A percentile compares a stretch with the other conserved stretches of the same genome.
Evolutionary conservation across 2,113 vertebrate genomes (phyloP).

Genomic region (Physeter macrocephalus): DNA sequence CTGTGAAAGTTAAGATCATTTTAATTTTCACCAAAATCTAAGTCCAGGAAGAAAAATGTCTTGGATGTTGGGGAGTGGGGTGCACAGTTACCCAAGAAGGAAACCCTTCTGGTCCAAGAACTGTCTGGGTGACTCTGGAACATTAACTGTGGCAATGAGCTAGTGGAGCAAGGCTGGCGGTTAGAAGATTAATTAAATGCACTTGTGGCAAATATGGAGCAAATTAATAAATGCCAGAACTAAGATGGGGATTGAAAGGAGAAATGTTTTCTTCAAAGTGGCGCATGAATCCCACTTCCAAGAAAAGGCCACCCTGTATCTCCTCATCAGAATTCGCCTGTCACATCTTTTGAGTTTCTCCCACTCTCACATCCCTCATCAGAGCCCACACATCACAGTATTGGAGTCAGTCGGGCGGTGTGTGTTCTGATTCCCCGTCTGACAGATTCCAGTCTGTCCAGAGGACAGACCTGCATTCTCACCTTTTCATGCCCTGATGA

Average conservation of each 20-base stretch:
- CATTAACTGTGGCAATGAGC: neutral
- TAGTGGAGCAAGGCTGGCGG: neutral
- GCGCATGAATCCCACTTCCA: neutral
- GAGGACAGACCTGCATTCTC: neutral
- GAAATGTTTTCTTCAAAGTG: neutral
- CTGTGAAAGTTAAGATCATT: neutral
- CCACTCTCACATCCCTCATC: too few species aligned
- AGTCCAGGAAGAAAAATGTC: neutral
- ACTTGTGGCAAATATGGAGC: neutral
- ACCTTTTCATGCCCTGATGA: too few species aligned
- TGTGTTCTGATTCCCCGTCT: rapidly evolving
- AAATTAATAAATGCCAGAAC: neutral
- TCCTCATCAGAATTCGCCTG: neutral
- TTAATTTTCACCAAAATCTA: neutral
- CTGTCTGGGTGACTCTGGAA: neutral
- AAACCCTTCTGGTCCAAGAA: neutral
- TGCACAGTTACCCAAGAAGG: neutral
- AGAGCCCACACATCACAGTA: neutral
- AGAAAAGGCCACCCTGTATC: neutral
- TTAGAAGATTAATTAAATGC: neutral
- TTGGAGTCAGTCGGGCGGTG: neutral
- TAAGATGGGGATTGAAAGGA: neutral
- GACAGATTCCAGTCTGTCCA: neutral
- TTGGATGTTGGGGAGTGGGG: neutral
- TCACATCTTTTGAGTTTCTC: neutral